Base-by-base conservation (phyloP, 2,797 vertebrate species). In the Threskiornis aethiopicus region DNA sequence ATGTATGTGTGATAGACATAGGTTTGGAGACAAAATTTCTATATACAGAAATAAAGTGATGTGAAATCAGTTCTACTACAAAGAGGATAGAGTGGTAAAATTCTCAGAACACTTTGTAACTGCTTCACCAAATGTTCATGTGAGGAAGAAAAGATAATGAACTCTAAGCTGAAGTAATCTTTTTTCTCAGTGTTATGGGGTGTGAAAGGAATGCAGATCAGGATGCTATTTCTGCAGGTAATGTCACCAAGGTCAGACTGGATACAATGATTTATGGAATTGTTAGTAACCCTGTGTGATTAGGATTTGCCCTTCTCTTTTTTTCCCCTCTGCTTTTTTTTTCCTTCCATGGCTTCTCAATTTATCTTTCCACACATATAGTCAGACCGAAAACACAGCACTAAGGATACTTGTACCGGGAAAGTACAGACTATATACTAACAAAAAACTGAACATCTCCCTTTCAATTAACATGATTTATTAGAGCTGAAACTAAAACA, bases 181-280 rank as follows among this genome's bases (percentile, higher is more conserved):
- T 90, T 93, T 85, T 41, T 47, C 44, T 90, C 26, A 22, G 4
- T 86, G 16, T 61, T 78, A 84, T 33, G 8, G 76, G 31, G 42
- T 80, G 29, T 59, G 76, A 67, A 83, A 91, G 19, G 79, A 96
- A 97, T 97, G 81, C 61, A 96, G 96, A 97, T 90, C 24, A 97
- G 58, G 75, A 39, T 9, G 61, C 13, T 90, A 82, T 93, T 97
- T 97, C 84, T 96, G n/a, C 55, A 90, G 47, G 61, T 88, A 88
- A 89, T 77, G 87, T 52, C 78, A 90, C 10, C 28, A 66, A 84
- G 87, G 93, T 97, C 91, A 92, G 46, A 39, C 62, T 93, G 37
- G 76, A 92, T 84, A 81, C 17, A 14, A 87, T 95, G 82, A 96
- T 93, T 97, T 96, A 91, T 90, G 55, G 89, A 97, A 92, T 83